These are phyloP conservation scores for Holothuria leucospilota DNA, from an alignment of 53 echinoderm and acorn worm species.

Conservation along the genomic window DNA sequence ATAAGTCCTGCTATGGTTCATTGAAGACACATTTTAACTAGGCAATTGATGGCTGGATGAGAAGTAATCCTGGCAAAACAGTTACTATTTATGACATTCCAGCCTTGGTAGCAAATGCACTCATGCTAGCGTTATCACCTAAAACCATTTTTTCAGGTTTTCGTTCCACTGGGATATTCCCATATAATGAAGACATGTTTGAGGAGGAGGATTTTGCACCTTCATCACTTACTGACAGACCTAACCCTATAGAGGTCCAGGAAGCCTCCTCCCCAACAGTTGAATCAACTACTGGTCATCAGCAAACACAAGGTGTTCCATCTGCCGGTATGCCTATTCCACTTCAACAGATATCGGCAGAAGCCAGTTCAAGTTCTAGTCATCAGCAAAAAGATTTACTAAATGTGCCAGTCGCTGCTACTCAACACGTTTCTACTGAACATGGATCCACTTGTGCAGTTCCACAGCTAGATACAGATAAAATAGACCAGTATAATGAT, in stretches of 20 bases:
- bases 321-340: background rate
- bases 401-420: constrained; percentile 11
- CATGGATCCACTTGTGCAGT: background rate
- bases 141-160: constrained; percentile 21
- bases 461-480: background rate
- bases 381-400: too few relatives aligned
- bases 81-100: constrained; percentile 26
- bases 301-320: background rate
- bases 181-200: constrained; percentile 27
- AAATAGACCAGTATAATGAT: too few relatives aligned
- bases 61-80: constrained; percentile 31
- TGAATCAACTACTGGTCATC: background rate
- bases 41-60: constrained; percentile 31
- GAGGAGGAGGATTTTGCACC: constrained; percentile 23
- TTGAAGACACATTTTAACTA: background rate
- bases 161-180: constrained; percentile 3
- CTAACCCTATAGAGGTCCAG: background rate
- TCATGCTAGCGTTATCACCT: background rate
- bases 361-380: background rate
- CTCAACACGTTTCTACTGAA: constrained; percentile 13
- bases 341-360: background rate
- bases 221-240: constrained; percentile 1
- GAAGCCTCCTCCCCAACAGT: background rate
- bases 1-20: constrained; percentile 20
- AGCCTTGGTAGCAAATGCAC: background rate